Evolutionary conservation across 2,888 invertebrate species (phyloP), one percentile per base, ranked within the genome.

Genomic region (Rapana venosa): DNA sequence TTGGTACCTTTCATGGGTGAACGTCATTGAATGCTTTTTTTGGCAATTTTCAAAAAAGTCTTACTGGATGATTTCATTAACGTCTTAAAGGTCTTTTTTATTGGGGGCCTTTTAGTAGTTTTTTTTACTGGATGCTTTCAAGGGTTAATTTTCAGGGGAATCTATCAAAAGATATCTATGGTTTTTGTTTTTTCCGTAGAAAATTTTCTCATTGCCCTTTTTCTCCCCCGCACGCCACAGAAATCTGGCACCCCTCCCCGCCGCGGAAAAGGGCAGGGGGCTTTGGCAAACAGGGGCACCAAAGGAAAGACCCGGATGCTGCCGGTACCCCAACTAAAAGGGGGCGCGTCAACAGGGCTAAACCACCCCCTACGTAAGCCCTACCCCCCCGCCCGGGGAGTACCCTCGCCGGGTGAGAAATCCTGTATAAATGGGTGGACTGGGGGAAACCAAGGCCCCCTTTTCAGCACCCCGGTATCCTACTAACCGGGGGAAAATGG

Each of bases 331-430:
- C 47, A 6, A 47, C 22, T 83, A 83, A 83, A 83, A 36, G 81
- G 81, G 22, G 87, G 88, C 26, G 58, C 85, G 86, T 81, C 85
- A 87, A 88, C 79, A 85, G 84, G 90, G 74, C 36, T 88, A n/a
- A n/a, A 88, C 86, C 66, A 81, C 26, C 56, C 66, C 86, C 88
- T 88, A 87, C 70, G 36, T 6, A 22, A 30, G 22, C 81, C 36
- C 5, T 13, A 26, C 22, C 35, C 83, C 11, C 88, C 88, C 36
- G 70, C 89, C 30, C 77, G 77, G 5, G 87, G 77, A 36, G 26
- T 30, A 30, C 30, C 8, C 22, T 74, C 66, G 90, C 86, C 88
- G 88, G 88, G 88, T 86, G 87, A 90, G 88, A n/a, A 79, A 61
- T 6, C 90, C 88, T 87, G 81, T 47, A 35, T 66, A 61, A 13